Conservation (phyloP, 2,113 vertebrate genomes). For the Dromaius novaehollandiae region DNA sequence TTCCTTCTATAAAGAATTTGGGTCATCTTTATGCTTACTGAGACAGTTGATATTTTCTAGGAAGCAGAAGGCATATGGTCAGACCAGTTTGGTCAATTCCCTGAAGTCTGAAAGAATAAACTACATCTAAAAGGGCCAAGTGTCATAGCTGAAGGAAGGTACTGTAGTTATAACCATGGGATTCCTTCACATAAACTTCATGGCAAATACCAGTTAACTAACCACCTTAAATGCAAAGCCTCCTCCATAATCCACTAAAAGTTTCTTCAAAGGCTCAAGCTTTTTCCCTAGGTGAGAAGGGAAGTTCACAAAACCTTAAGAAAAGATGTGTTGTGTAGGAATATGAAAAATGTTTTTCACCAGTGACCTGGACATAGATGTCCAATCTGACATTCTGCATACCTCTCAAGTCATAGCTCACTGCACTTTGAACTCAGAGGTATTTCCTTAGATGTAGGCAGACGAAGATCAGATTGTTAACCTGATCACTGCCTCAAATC, state of each 20-base stretch:
- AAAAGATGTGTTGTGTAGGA: neutral
- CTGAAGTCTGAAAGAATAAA: constrained; percentile 1
- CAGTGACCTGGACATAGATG: neutral
- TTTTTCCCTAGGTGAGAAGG: neutral
- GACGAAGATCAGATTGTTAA: neutral
- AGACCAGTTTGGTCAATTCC: constrained; percentile 9
- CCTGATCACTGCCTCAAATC: neutral
- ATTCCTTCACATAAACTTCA: neutral
- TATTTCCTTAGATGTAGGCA: rapidly evolving
- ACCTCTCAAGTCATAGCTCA: neutral
- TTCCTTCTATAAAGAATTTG: neutral
- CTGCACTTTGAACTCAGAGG: neutral
- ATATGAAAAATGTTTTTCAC: neutral
- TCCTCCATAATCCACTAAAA: neutral
- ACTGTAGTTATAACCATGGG: neutral
- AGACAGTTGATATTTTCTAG: constrained; percentile 11
- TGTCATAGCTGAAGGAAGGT: neutral
- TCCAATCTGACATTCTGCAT: neutral
- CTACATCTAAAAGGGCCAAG: neutral
- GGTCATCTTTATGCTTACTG: constrained; percentile 16
- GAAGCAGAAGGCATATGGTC: constrained; percentile 12
- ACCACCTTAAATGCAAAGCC: neutral
- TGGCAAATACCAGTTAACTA: neutral
- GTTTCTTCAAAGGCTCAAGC: neutral
- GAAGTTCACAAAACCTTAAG: neutral